Percentiles rank a stretch among this genome's conserved stretches.
Conservation (phyloP, 2,113 vertebrate species). For the Orientallactaga bullata region DNA sequence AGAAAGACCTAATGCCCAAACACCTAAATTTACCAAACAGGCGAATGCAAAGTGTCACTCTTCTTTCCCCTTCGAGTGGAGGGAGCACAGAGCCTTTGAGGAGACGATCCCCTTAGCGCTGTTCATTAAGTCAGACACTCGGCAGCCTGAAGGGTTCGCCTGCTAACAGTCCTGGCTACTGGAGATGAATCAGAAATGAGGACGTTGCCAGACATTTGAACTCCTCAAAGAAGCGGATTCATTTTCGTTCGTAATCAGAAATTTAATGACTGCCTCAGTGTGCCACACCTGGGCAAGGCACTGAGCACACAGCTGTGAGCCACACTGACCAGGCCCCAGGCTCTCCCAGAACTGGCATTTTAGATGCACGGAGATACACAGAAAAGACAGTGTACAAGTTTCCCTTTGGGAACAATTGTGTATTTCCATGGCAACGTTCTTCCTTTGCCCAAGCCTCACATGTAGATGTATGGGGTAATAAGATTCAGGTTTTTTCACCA, state of each 20-base stretch:
- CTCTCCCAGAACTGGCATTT: neutral
- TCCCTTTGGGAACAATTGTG: neutral
- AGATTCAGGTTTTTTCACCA: slow-evolving; percentile 20
- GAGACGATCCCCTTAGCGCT: neutral
- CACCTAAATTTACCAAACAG: neutral
- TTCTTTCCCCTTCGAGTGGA: neutral
- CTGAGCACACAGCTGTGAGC: neutral
- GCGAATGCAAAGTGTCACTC: neutral
- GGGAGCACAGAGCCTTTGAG: neutral
- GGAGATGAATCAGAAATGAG: slow-evolving; percentile 47
- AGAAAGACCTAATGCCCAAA: slow-evolving; percentile 2
- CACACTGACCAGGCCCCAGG: neutral
- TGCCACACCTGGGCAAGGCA: neutral
- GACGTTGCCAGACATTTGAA: neutral
- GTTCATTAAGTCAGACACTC: slow-evolving; percentile 13
- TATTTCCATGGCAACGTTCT: slow-evolving; percentile 42
- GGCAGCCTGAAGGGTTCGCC: slow-evolving; percentile 26
- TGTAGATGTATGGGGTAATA: neutral
- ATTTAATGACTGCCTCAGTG: neutral
- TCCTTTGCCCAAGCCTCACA: neutral
- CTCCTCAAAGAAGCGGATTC: neutral
- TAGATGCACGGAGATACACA: neutral
- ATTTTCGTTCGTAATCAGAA: slow-evolving; percentile 39
- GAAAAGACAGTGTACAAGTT: neutral
- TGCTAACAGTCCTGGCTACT: neutral